Evolutionary conservation across 2,113 vertebrate species (phyloP).

Genomic region (Rhynchomys soricoides): DNA sequence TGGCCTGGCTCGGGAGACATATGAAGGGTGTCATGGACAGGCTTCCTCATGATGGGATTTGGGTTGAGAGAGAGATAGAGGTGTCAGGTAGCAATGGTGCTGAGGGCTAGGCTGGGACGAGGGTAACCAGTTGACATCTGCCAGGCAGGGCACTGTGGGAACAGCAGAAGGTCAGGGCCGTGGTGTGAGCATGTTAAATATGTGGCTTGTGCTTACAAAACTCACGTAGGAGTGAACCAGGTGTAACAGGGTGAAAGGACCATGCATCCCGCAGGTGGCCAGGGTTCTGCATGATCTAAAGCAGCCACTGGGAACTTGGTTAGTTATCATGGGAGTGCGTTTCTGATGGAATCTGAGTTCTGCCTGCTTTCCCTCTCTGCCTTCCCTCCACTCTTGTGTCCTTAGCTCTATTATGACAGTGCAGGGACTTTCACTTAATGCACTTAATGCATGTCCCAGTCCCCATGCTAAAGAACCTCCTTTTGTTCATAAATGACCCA

Average conservation of each 20-base stretch:
- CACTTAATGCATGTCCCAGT: neutral
- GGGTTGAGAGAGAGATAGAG: neutral
- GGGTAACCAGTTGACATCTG: neutral
- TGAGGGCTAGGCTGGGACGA: rapidly evolving
- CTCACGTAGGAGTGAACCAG: neutral
- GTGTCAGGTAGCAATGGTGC: neutral
- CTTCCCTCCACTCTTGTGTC: neutral
- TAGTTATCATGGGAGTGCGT: too few species aligned
- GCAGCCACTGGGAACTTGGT: neutral
- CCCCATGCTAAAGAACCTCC: neutral
- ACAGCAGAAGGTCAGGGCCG: neutral
- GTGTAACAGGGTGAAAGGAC: neutral
- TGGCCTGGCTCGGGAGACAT: neutral
- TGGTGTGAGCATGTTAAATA: neutral
- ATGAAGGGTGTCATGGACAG: neutral
- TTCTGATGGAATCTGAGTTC: neutral
- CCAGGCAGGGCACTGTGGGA: neutral
- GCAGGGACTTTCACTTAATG: too few species aligned
- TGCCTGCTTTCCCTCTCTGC: neutral
- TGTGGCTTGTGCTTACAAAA: neutral
- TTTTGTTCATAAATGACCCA: neutral
- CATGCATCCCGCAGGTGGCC: rapidly evolving
- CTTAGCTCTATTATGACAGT: neutral
- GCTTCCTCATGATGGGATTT: neutral
- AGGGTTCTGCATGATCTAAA: neutral